These are phyloP conservation scores for Nasonia vitripennis DNA, from an alignment of 1,140 invertebrate species.

Conservation along the genomic window DNA sequence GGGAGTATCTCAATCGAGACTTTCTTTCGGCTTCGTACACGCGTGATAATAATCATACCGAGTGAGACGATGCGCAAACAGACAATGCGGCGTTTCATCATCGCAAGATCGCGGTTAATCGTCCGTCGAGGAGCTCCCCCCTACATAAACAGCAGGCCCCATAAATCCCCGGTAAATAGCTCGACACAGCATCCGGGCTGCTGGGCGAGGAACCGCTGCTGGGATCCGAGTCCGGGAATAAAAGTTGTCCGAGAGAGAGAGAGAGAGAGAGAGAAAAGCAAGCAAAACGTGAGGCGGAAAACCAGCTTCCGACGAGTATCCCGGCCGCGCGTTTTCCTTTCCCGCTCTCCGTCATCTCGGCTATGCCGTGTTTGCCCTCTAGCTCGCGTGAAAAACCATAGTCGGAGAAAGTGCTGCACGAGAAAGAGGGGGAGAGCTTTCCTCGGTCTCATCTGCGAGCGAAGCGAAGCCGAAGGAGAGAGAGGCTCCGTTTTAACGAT, in stretches of 20 bases:
- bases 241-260: conserved; percentile 58
- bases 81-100: too few relatives aligned
- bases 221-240: conserved; percentile 49
- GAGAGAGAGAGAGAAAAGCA: background rate
- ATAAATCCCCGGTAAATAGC: background rate
- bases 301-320: conserved; percentile 59
- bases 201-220: background rate
- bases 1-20: too few relatives aligned
- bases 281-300: background rate
- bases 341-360: conserved; percentile 37
- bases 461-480: background rate
- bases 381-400: conserved; percentile 7
- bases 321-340: conserved; percentile 60
- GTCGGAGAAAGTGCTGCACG: background rate
- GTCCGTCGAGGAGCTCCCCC: background rate
- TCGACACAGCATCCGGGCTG: background rate
- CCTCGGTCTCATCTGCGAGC: background rate
- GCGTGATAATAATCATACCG: too few relatives aligned
- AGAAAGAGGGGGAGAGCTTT: background rate
- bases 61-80: too few relatives aligned
- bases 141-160: background rate
- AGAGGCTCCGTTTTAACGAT: background rate
- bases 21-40: too few relatives aligned
- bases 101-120: background rate
- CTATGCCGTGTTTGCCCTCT: background rate